Evolutionary conservation across 2,888 invertebrate genomes (phyloP), one percentile per base, ranked within the genome.

Genomic region (Griposia aprilina): DNA sequence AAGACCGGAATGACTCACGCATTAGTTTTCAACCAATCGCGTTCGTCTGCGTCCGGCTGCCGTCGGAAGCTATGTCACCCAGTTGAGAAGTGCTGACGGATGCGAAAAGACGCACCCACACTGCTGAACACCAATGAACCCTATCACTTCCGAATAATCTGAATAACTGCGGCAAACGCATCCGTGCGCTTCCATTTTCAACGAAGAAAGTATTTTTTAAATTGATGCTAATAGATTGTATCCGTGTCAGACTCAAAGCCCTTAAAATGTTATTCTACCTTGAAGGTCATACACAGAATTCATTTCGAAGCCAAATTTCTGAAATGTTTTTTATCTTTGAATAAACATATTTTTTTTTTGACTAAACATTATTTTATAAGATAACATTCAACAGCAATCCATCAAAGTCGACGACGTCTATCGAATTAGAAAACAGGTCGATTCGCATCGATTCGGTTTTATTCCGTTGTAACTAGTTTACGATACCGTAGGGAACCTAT

Each of bases 61-160:
- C 30, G 63, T 83, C 80, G 86, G 81, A 83, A 85, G 75, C 85
- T 66, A 81, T 83, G 76, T 80, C 79, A 83, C 88, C 83, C 30
- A 83, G 80, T 85, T 83, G 76, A 87, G 81, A 81, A 83, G 76
- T 78, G 74, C 79, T 82, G 81, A 85, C 80, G 78, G 81, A 85
- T 68, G 60, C 69, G 67, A 82, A 78, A 81, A 76, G 75, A 79
- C 77, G 65, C 76, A 76, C 36, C 17, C 48, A 59, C 78, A n/a
- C 55, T 26, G 7, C 65, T 74, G 87, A 85, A 88, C 89, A 87
- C 80, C 63, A 87, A 88, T 87, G 79, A 83, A 67, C 30, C 55
- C 48, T 70, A 76, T 71, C 74, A 63, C 57, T 78, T 74, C 74
- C 63, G 30, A 80, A 82, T 72, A 80, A 75, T 78, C 62, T 76